Evolutionary conservation across 92 coral and sea anemone species (phyloP).

Genomic region (Zoanthus sansibaricus): DNA sequence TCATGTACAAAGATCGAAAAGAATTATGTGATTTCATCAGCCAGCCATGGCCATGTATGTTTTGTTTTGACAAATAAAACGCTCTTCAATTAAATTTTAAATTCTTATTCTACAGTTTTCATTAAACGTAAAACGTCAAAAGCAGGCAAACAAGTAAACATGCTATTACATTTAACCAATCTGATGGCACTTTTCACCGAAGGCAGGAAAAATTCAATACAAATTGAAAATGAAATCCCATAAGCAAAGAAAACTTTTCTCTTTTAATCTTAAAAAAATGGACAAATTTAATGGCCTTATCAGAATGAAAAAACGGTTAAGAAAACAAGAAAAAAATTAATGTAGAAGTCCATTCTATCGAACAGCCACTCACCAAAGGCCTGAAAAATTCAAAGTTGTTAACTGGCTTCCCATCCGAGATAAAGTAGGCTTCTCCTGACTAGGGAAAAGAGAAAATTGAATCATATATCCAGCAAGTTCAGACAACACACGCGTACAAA

Average conservation of each 20-base stretch:
- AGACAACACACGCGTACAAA: no score
- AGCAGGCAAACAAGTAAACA: no score
- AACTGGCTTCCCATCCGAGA: conserved; percentile 86
- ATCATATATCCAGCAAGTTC: no score
- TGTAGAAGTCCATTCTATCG: neutral
- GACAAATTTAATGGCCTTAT: neutral
- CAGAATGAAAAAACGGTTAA: neutral
- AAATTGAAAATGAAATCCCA: no score
- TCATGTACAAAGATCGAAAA: no score
- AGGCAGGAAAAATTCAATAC: neutral
- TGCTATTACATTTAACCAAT: no score
- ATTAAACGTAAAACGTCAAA: no score
- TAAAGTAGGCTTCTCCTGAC: conserved; percentile 91
- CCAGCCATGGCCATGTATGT: no score
- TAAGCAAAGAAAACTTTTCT: neutral
- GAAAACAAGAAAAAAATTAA: neutral
- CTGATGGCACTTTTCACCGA: neutral
- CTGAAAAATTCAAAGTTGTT: conserved; percentile 92
- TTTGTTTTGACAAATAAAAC: no score
- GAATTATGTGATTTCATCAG: no score
- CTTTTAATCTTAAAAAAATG: neutral
- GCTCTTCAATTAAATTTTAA: no score
- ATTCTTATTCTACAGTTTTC: no score
- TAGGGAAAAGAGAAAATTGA: conserved; percentile 8
- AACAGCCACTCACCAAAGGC: conserved; percentile 74